phyloP scores from a whole-genome alignment of 1,140 invertebrate genomes.

The Bursaphelenchus mucronatus region DNA sequence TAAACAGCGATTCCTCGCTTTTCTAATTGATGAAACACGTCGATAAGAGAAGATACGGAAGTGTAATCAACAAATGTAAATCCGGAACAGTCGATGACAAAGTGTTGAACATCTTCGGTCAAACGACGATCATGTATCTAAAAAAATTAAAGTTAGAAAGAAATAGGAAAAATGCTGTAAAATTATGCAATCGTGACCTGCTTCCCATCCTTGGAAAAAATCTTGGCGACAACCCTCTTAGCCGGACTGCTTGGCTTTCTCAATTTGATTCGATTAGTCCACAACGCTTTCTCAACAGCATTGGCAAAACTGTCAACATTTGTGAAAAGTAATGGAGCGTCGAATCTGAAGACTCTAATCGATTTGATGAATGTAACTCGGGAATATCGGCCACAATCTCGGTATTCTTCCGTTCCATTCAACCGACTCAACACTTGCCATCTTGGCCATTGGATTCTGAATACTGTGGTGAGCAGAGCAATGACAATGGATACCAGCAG shows the following conservation, averaged over 20 bases:
- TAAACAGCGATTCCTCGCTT: constrained; percentile 46
- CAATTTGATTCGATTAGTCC: background rate
- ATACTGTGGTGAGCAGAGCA: constrained; percentile 50
- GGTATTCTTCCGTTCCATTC: constrained; percentile 50
- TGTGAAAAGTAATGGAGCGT: constrained; percentile 49
- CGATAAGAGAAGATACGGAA: constrained; percentile 41
- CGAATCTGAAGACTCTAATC: constrained; percentile 45
- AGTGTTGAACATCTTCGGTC: constrained; percentile 27
- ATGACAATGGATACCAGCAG: constrained; percentile 43
- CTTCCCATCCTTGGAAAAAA: too few relatives aligned
- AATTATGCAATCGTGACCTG: too few relatives aligned
- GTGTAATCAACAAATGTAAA: constrained; percentile 56
- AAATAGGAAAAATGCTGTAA: too few relatives aligned
- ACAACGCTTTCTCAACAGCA: constrained; percentile 36
- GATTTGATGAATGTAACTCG: constrained; percentile 34
- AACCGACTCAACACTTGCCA: constrained; percentile 41
- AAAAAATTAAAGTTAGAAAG: constrained; percentile 11
- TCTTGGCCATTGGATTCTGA: constrained; percentile 54
- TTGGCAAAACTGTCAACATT: constrained; percentile 49
- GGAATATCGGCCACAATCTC: constrained; percentile 40
- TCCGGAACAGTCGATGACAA: constrained; percentile 51
- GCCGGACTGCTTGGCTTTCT: constrained; percentile 4
- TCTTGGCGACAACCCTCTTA: background rate
- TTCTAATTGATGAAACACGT: constrained; percentile 45
- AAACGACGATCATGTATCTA: background rate